phyloP scores from a whole-genome alignment of 2,113 vertebrate genomes.

The Echinops telfairi region DNA sequence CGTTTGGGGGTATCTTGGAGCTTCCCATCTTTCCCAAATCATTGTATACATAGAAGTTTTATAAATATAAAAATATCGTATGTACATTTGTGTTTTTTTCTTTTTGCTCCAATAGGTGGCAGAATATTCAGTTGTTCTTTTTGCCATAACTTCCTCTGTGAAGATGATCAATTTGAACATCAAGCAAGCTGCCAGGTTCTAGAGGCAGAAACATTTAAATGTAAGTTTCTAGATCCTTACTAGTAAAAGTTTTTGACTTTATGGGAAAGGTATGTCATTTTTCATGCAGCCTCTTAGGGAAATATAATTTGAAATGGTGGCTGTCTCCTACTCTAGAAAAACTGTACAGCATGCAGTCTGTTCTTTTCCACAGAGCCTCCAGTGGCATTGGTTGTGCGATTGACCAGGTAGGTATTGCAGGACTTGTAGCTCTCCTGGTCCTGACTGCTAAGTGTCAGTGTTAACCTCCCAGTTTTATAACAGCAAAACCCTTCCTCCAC shows the following conservation, averaged over 20 bases:
- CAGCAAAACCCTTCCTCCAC: fast-evolving
- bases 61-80: background rate
- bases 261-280: slow-evolving; percentile 7
- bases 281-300: background rate
- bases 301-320: background rate
- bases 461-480: background rate
- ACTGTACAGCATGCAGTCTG: background rate
- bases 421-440: background rate
- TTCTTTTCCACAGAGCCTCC: background rate
- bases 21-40: background rate
- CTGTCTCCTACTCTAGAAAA: slow-evolving; percentile 16
- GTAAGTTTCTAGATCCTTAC: slow-evolving; percentile 88
- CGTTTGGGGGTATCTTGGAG: background rate
- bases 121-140: slow-evolving; percentile 98
- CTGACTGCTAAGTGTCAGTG: background rate
- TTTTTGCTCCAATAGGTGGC: slow-evolving; percentile 90
- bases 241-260: slow-evolving; percentile 37
- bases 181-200: slow-evolving; percentile 99
- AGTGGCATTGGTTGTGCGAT: background rate
- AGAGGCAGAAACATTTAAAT: slow-evolving; percentile 98
- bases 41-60: background rate
- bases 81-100: slow-evolving; percentile 62
- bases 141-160: slow-evolving; percentile 97
- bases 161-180: slow-evolving; percentile 99
- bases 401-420: background rate